A percentile compares a stretch with the other conserved stretches of the same genome.
phyloP scores from a whole-genome alignment of 2,888 invertebrate genomes.

The Eupithecia subumbrata region DNA sequence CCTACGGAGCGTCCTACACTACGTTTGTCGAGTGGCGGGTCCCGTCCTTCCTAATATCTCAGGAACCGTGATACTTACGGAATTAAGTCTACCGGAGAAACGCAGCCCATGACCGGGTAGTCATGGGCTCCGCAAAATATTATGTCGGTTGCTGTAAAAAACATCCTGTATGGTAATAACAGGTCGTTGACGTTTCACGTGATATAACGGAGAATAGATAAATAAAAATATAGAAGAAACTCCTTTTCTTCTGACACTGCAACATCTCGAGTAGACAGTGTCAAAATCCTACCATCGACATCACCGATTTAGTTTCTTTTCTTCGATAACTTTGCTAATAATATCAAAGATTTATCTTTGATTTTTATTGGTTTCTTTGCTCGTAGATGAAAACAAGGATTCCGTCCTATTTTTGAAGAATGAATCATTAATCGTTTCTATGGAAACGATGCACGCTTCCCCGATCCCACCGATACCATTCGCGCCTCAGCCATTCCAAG shows the following conservation, averaged over 20 bases:
- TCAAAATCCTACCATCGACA: neutral
- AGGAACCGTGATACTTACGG: too few species aligned
- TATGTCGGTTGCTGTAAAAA: too few species aligned
- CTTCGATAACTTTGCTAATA: neutral
- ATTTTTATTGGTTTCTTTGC: neutral
- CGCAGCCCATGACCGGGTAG: too few species aligned
- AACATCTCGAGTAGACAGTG: neutral
- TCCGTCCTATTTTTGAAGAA: neutral
- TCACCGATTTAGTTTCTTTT: neutral
- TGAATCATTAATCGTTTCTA: neutral
- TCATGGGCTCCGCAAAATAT: too few species aligned
- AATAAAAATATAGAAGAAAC: neutral
- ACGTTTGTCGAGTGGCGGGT: too few species aligned
- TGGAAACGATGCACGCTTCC: neutral
- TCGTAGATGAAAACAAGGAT: neutral
- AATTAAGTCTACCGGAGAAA: too few species aligned
- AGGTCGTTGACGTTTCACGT: too few species aligned
- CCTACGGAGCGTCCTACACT: too few species aligned
- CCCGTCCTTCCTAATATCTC: too few species aligned
- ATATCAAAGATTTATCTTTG: constrained; percentile 1
- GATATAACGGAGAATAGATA: neutral
- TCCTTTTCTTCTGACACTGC: neutral
- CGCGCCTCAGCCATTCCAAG: constrained; percentile 22
- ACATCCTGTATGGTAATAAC: too few species aligned
- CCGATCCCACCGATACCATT: neutral